Percentiles rank a stretch among this genome's conserved stretches.
phyloP scores from a whole-genome alignment of 2,113 vertebrate genomes.

The Eupsittula cactorum region DNA sequence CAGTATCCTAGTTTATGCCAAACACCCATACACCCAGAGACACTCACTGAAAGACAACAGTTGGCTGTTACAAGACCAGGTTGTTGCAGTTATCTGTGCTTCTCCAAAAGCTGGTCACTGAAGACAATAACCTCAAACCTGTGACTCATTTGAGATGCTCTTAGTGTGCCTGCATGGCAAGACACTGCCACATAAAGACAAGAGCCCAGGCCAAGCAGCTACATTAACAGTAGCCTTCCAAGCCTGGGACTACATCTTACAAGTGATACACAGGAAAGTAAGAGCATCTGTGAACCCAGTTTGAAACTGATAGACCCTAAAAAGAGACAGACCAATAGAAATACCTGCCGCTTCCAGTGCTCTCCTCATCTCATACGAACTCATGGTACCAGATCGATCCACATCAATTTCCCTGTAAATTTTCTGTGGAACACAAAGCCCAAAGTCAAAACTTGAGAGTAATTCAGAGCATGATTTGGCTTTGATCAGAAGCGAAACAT shows the following conservation, averaged over 20 bases:
- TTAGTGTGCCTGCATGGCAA: background rate
- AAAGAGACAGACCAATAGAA: background rate
- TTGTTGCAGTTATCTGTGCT: background rate
- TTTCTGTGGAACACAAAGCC: conserved; percentile 67
- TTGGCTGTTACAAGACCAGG: background rate
- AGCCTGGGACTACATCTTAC: background rate
- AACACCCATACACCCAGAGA: background rate
- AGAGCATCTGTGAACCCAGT: background rate
- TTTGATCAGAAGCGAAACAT: background rate
- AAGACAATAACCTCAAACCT: background rate
- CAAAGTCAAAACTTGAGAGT: background rate
- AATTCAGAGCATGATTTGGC: background rate
- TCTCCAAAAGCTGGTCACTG: background rate
- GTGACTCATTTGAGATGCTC: background rate
- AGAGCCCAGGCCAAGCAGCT: background rate
- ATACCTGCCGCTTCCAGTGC: conserved; percentile 78
- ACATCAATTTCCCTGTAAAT: conserved; percentile 80
- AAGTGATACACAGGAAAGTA: background rate
- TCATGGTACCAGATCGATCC: conserved; percentile 82
- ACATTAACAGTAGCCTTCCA: background rate
- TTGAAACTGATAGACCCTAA: background rate
- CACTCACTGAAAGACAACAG: background rate
- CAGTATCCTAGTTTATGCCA: background rate
- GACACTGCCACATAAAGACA: background rate
- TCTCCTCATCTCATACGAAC: conserved; percentile 79